These are phyloP conservation scores for Riptortus pedestris DNA, from an alignment of 1,140 invertebrate genomes.

Conservation along the genomic window DNA sequence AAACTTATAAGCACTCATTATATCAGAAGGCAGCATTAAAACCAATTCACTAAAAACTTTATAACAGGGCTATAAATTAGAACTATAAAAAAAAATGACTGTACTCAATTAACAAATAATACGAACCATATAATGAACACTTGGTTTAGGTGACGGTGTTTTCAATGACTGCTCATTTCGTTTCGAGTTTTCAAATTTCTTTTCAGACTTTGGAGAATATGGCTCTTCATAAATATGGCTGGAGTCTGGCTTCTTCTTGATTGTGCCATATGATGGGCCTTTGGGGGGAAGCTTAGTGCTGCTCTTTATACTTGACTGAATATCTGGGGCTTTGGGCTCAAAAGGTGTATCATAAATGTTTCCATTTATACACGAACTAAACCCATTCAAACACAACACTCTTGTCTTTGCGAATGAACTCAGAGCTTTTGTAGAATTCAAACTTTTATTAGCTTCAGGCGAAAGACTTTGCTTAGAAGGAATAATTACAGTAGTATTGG, in stretches of 20 bases:
- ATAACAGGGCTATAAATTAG: no score
- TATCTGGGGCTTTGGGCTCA: constrained; percentile 3
- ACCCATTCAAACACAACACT: constrained; percentile 19
- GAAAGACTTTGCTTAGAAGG: no score
- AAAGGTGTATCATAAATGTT: constrained; percentile 22
- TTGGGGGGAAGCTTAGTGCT: neutral
- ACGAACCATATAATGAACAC: constrained; percentile 8
- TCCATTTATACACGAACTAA: neutral
- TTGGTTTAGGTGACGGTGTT: neutral
- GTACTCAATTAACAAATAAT: neutral
- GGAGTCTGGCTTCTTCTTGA: neutral
- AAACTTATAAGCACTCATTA: no score
- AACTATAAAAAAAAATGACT: no score
- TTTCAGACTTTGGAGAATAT: constrained; percentile 4
- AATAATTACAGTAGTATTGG: neutral
- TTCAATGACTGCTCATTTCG: neutral
- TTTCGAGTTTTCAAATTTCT: neutral
- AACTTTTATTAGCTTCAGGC: neutral
- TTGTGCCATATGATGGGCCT: neutral
- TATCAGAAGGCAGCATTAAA: no score
- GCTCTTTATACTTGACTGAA: neutral
- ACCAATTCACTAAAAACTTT: no score
- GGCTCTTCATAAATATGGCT: constrained; percentile 6
- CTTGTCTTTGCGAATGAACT: neutral
- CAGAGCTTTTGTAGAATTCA: neutral